These are phyloP conservation scores for Hippopotamyrus pictus DNA, from an alignment of 2,797 vertebrate genomes.

Conservation along the genomic window DNA sequence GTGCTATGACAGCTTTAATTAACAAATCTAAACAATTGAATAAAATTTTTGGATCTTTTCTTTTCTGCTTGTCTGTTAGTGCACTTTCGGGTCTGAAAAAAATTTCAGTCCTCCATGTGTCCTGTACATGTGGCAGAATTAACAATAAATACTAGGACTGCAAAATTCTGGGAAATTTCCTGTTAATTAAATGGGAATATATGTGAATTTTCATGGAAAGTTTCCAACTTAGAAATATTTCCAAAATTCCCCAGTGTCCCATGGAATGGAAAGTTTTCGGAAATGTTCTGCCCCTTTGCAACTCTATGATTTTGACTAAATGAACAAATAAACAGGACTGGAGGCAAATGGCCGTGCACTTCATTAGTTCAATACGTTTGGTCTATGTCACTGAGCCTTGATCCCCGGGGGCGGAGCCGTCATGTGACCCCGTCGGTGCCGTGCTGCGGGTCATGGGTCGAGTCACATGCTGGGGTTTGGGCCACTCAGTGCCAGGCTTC, in stretches of 20 bases:
- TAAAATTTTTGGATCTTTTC: not conserved
- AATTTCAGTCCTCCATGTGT: not conserved
- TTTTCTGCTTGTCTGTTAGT: not conserved
- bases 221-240: not conserved
- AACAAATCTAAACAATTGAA: not conserved
- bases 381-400: not conserved
- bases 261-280: not conserved
- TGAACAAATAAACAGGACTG: not conserved
- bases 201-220: not conserved
- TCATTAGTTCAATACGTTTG: not conserved
- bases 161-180: not conserved
- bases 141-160: not conserved
- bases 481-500: not conserved
- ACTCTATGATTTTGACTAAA: not conserved
- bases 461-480: conserved; percentile 43
- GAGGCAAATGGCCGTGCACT: not conserved
- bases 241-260: not conserved
- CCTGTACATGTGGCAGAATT: not conserved
- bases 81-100: no score
- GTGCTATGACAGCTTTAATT: not conserved
- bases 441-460: conserved; percentile 46
- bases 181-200: not conserved
- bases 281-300: not conserved
- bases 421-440: conserved; percentile 47
- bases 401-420: conserved; percentile 19